Evolutionary conservation across 1,140 invertebrate species (phyloP), one percentile per base, ranked within the genome.

Genomic region (Caerostris extrusa): DNA sequence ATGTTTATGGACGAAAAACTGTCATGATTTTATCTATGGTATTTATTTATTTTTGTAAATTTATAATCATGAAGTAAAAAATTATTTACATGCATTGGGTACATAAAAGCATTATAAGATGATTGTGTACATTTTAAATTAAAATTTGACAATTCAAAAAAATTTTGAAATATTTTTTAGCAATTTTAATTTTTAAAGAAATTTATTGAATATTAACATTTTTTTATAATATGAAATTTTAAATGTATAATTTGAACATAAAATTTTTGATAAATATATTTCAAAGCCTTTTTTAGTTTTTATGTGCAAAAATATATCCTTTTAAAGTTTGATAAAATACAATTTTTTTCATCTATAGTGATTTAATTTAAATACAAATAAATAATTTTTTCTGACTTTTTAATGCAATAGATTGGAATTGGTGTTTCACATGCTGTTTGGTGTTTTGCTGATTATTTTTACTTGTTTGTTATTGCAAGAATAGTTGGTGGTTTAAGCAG

Each of bases 401-500:
- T 0, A 2, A 34, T 34, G 34, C 34, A n/a, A 19, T 95, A 98
- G 98, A 95, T 97, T 90, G 98, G 98, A 19, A 98, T 99, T 95
- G 96, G 98, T 6, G 90, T 97, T 12, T 99, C 98, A 0, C 98
- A 99, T 96, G 96, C 97, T 7, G 94, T 99, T 82, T 99, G 99
- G 99, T 97, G 98, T 53, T 95, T 98, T 61, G 99, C 99, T 0
- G 97, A 97, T 90, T 98, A 97, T 95, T 99, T 99, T 96, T 97
- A 97, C 14, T 95, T 99, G 69, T 99, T 99, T 97, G 98, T 99
- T 34, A 95, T 99, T 67, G 98, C 99, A 0, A 97, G 99, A 95
- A 97, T 99, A 94, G 96, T 99, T 94, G 99, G 99, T 19, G 99
- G 99, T 0, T 97, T 99, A 5, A 98, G 98, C 95, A 99, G 99